A percentile compares a stretch with the other conserved stretches of the same genome.
These are phyloP conservation scores for Propsilocerus akamusi DNA, from an alignment of 1,140 invertebrate genomes.

Conservation along the genomic window DNA sequence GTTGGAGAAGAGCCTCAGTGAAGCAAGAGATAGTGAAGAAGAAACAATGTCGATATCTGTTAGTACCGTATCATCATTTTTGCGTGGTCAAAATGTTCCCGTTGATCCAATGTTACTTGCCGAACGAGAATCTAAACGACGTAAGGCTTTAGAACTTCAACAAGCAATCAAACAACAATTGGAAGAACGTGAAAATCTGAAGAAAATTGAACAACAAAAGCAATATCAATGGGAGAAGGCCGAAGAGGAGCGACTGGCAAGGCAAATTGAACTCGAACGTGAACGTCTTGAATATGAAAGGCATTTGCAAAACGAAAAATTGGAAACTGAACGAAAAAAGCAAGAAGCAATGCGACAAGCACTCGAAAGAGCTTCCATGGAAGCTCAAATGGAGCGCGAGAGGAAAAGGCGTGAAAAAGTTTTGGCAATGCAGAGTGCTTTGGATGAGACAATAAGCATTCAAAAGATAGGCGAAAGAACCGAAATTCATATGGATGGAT, in stretches of 20 bases:
- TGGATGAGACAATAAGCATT: not conserved
- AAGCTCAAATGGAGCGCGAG: constrained; percentile 17
- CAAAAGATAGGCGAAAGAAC: not conserved
- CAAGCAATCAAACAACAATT: constrained; percentile 38
- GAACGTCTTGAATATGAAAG: constrained; percentile 26
- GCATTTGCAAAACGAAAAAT: constrained; percentile 25
- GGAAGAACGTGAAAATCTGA: constrained; percentile 32
- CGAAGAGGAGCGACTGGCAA: constrained; percentile 32
- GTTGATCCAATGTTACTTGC: constrained; percentile 30
- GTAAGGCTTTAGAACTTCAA: constrained; percentile 37
- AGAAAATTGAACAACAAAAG: constrained; percentile 30
- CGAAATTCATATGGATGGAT: not conserved
- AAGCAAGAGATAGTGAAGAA: not conserved
- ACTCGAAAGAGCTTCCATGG: constrained; percentile 24
- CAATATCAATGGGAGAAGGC: constrained; percentile 28
- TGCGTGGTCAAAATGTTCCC: constrained; percentile 35
- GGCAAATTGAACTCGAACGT: constrained; percentile 30
- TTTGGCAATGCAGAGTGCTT: not conserved
- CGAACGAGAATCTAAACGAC: constrained; percentile 32
- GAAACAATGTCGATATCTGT: not conserved
- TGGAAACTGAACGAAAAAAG: constrained; percentile 25
- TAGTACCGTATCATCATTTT: not conserved
- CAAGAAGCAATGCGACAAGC: constrained; percentile 26
- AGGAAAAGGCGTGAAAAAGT: not conserved
- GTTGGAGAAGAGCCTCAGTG: not conserved